phyloP scores from a whole-genome alignment of 2,888 invertebrate species.

The Nomada fucata region DNA sequence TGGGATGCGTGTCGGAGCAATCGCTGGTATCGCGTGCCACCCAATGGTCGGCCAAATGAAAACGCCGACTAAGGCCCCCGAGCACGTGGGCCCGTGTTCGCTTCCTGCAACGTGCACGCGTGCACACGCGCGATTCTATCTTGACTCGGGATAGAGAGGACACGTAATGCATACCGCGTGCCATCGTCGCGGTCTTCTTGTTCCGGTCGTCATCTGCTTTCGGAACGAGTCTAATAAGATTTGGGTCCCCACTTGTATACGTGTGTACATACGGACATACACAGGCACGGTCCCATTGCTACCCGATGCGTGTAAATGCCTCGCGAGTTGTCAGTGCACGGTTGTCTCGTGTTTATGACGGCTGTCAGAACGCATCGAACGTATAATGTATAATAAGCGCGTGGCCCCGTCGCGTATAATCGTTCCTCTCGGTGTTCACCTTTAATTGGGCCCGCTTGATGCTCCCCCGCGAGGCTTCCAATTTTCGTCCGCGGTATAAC shows the following conservation, averaged over 20 bases:
- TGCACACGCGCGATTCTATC: slow-evolving; percentile 45
- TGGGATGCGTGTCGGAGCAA: slow-evolving; percentile 27
- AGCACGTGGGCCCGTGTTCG: slow-evolving; percentile 46
- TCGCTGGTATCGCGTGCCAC: slow-evolving; percentile 43
- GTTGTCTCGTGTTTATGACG: slow-evolving; percentile 48
- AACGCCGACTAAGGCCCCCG: slow-evolving; percentile 26
- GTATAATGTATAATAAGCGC: background rate
- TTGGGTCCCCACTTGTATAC: slow-evolving; percentile 9
- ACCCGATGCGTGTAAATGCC: slow-evolving; percentile 33
- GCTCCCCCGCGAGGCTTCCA: background rate
- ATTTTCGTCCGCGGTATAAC: background rate
- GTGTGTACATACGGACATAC: too few relatives aligned
- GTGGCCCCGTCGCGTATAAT: background rate
- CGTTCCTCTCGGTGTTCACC: background rate
- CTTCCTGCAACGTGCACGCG: slow-evolving; percentile 19
- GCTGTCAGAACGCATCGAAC: slow-evolving; percentile 20
- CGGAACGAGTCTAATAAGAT: slow-evolving; percentile 51
- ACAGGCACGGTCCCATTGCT: background rate
- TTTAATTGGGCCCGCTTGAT: slow-evolving; percentile 22
- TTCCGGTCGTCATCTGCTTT: slow-evolving; percentile 54
- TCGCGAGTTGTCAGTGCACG: background rate
- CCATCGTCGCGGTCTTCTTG: slow-evolving; percentile 11
- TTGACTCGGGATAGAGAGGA: slow-evolving; percentile 48
- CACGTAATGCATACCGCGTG: slow-evolving; percentile 59
- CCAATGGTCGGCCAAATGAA: slow-evolving; percentile 10